phyloP scores from a whole-genome alignment of 1,140 invertebrate genomes.

The Eupeodes corollae region DNA sequence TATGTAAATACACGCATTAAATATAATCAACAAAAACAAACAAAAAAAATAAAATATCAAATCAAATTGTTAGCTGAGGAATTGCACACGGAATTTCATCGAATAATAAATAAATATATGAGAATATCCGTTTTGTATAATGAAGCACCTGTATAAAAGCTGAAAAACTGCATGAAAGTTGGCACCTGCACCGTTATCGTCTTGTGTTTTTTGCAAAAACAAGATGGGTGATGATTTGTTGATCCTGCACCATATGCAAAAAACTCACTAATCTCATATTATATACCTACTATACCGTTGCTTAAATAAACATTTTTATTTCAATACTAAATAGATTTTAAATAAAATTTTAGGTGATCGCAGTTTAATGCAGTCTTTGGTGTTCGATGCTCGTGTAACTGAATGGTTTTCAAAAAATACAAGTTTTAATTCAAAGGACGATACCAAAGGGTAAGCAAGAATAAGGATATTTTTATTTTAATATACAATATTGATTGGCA shows the following conservation, averaged over 20 bases:
- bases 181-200: background rate
- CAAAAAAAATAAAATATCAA: background rate
- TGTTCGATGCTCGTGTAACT: slow-evolving; percentile 79
- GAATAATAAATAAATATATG: background rate
- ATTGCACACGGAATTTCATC: slow-evolving; percentile 6
- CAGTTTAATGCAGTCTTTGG: slow-evolving; percentile 66
- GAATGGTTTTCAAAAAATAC: slow-evolving; percentile 68
- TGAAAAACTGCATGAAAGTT: background rate
- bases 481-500: too few species aligned
- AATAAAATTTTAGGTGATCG: slow-evolving; percentile 56
- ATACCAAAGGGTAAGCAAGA: slow-evolving; percentile 49
- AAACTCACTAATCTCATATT: background rate
- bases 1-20: background rate
- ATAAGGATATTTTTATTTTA: background rate
- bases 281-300: background rate
- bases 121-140: background rate
- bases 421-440: slow-evolving; percentile 54
- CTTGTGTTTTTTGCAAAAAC: background rate
- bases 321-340: too few species aligned
- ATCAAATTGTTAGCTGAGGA: slow-evolving; percentile 12
- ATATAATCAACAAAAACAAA: too few species aligned
- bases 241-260: slow-evolving; percentile 19
- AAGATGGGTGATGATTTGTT: slow-evolving; percentile 20
- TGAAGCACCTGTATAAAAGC: background rate
- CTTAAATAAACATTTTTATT: slow-evolving; percentile 1